Evolutionary conservation across 2,797 vertebrate genomes (phyloP).

Genomic region (Spinus olivaceus): DNA sequence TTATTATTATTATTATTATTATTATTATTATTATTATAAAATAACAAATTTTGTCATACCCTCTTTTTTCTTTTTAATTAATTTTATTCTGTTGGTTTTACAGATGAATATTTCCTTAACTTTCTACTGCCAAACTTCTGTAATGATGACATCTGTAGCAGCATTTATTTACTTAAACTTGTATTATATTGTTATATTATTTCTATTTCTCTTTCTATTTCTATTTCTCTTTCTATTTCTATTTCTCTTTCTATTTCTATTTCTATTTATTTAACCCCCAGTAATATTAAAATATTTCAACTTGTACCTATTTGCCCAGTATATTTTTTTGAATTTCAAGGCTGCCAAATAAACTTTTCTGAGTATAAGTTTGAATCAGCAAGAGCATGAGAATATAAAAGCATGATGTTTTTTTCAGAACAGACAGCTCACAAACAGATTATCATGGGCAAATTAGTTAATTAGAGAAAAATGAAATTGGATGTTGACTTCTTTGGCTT

Average conservation of each 20-base stretch:
- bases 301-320: not conserved
- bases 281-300: not conserved
- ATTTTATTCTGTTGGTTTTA: not conserved
- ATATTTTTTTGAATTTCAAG: not conserved
- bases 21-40: not conserved
- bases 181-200: too few relatives aligned
- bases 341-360: not conserved
- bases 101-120: not conserved
- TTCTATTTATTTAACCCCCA: not conserved
- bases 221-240: too few relatives aligned
- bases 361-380: not conserved
- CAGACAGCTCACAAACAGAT: not conserved
- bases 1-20: not conserved
- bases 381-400: not conserved
- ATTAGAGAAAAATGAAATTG: not conserved
- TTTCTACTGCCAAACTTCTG: not conserved
- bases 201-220: too few relatives aligned
- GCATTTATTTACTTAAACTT: not conserved
- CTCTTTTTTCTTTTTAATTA: not conserved
- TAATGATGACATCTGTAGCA: not conserved
- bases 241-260: too few relatives aligned
- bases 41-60: accelerated
- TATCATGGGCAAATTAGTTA: not conserved
- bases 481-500: not conserved
- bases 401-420: not conserved